phyloP scores from a whole-genome alignment of 1,140 invertebrate genomes.

The Drosophila ercepeae region DNA sequence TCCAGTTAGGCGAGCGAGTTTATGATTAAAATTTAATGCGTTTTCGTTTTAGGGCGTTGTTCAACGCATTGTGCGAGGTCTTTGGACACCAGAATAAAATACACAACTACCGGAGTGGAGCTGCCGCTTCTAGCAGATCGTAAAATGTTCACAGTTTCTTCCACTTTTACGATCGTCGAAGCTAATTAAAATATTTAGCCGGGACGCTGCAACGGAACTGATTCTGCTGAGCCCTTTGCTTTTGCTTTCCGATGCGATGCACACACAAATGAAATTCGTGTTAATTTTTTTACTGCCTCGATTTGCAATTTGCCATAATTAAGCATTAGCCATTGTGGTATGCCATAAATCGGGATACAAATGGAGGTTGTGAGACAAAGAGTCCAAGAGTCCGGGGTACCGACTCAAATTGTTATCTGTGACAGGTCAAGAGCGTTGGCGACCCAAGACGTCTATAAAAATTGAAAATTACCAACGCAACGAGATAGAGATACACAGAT shows the following conservation, averaged over 20 bases:
- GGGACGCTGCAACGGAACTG: slow-evolving; percentile 37
- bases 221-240: background rate
- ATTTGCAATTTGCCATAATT: slow-evolving; percentile 80
- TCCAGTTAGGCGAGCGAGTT: slow-evolving; percentile 37
- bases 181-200: slow-evolving; percentile 80
- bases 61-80: slow-evolving; percentile 50
- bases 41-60: slow-evolving; percentile 62
- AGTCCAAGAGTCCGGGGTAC: background rate
- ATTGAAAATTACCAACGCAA: slow-evolving; percentile 67
- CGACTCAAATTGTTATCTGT: slow-evolving; percentile 34
- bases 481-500: slow-evolving; percentile 24
- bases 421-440: slow-evolving; percentile 57
- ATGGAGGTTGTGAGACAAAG: background rate
- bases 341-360: slow-evolving; percentile 26
- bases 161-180: slow-evolving; percentile 57
- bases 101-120: slow-evolving; percentile 13
- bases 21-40: slow-evolving; percentile 63
- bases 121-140: slow-evolving; percentile 70
- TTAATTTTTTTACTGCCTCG: slow-evolving; percentile 67
- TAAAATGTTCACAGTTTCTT: slow-evolving; percentile 52
- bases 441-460: slow-evolving; percentile 67
- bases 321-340: slow-evolving; percentile 65
- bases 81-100: slow-evolving; percentile 15
- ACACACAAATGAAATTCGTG: slow-evolving; percentile 60
- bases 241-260: too few species aligned